Conservation (phyloP, 2,888 invertebrate genomes). For the Agriopis aurantiaria region DNA sequence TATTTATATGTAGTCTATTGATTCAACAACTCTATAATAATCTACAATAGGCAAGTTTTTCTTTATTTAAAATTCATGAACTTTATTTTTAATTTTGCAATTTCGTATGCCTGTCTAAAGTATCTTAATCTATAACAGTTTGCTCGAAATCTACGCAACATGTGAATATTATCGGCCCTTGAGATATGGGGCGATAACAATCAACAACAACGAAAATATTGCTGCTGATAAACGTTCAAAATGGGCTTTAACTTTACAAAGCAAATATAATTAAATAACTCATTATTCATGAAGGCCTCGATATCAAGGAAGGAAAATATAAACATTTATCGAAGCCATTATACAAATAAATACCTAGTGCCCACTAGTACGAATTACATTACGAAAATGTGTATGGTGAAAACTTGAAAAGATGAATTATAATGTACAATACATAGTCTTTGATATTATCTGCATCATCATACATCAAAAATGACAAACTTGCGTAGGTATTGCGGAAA, state of each 20-base stretch:
- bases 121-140: slow-evolving; percentile 6
- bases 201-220: slow-evolving; percentile 30
- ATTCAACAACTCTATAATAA: too few species aligned
- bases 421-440: too few species aligned
- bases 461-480: not conserved
- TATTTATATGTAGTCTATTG: too few species aligned
- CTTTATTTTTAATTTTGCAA: not conserved
- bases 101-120: not conserved
- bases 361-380: not conserved
- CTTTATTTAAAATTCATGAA: not conserved
- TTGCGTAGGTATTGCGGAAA: not conserved
- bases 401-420: too few species aligned
- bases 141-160: slow-evolving; percentile 35
- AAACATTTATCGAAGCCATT: not conserved
- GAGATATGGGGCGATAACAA: slow-evolving; percentile 46
- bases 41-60: too few species aligned
- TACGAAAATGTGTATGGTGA: not conserved
- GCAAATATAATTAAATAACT: not conserved
- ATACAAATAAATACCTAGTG: not conserved
- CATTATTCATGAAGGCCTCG: not conserved
- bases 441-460: too few species aligned
- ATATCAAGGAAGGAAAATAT: not conserved
- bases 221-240: slow-evolving; percentile 26
- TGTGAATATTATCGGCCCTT: slow-evolving; percentile 41
- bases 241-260: not conserved